Evolutionary conservation across 2,113 vertebrate genomes (phyloP).

Genomic region (Colinus virginianus): DNA sequence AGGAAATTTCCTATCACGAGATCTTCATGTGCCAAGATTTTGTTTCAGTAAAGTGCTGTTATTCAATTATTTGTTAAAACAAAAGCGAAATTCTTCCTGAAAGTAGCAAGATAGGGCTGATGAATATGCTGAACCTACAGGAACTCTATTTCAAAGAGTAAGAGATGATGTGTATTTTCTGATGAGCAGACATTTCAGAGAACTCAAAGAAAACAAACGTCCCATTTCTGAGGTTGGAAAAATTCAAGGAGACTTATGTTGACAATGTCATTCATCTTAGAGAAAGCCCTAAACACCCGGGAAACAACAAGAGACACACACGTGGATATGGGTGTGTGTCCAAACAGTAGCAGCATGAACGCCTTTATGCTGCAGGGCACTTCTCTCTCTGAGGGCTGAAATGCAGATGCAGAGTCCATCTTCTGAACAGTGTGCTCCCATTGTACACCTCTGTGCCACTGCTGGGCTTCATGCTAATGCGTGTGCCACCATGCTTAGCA

Average conservation of each 20-base stretch:
- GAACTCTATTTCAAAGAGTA: background rate
- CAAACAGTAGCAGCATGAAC: background rate
- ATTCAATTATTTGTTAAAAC: background rate
- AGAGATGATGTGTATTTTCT: background rate
- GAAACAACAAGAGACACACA: background rate
- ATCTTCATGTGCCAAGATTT: background rate
- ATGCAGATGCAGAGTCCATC: background rate
- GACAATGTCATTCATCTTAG: background rate
- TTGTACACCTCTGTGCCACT: accelerated
- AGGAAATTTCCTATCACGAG: background rate
- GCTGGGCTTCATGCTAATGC: accelerated
- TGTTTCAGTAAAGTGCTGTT: background rate
- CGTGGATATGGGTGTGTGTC: accelerated
- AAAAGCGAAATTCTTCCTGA: background rate
- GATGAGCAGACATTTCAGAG: background rate
- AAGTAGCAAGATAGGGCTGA: background rate
- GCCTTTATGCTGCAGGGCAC: background rate
- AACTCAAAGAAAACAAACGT: background rate
- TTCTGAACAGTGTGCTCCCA: background rate
- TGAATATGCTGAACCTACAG: background rate
- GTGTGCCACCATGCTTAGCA: background rate
- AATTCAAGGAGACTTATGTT: background rate
- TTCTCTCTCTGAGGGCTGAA: background rate
- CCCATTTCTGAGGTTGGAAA: background rate
- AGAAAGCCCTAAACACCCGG: background rate